Percentiles rank a stretch among this genome's conserved stretches.
phyloP scores from a whole-genome alignment of 2,888 invertebrate genomes.

The Sinotaia quadrata region DNA sequence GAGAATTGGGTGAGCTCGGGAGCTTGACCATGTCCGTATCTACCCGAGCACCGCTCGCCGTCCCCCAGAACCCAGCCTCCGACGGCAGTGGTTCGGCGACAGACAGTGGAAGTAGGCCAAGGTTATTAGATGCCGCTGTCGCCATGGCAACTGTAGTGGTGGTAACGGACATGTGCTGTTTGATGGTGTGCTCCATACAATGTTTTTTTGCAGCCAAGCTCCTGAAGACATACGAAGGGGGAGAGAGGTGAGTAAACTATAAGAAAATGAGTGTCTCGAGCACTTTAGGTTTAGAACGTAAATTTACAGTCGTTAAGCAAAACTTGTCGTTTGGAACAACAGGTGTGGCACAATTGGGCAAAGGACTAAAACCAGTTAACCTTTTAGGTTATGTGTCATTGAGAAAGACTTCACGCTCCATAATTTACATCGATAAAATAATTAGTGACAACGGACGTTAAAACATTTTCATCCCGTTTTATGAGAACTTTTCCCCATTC shows the following conservation, averaged over 20 bases:
- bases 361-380: too few species aligned
- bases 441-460: too few species aligned
- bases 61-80: background rate
- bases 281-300: too few species aligned
- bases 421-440: too few species aligned
- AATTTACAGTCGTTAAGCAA: too few species aligned
- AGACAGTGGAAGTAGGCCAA: background rate
- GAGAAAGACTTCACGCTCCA: too few species aligned
- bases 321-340: too few species aligned
- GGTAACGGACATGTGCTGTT: slow-evolving; percentile 89
- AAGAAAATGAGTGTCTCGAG: too few species aligned
- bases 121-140: slow-evolving; percentile 90
- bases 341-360: too few species aligned
- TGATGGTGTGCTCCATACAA: slow-evolving; percentile 93
- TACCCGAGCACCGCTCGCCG: background rate
- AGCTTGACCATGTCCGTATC: background rate
- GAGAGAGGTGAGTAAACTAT: slow-evolving; percentile 78
- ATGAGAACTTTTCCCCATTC: too few species aligned
- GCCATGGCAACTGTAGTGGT: slow-evolving; percentile 90
- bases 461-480: too few species aligned
- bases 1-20: background rate
- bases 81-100: background rate
- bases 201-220: slow-evolving; percentile 94
- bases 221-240: slow-evolving; percentile 87
- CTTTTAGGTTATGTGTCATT: too few species aligned